Base-by-base conservation (phyloP, 1,140 invertebrate genomes). In the Pseudomyrmex sp. region DNA sequence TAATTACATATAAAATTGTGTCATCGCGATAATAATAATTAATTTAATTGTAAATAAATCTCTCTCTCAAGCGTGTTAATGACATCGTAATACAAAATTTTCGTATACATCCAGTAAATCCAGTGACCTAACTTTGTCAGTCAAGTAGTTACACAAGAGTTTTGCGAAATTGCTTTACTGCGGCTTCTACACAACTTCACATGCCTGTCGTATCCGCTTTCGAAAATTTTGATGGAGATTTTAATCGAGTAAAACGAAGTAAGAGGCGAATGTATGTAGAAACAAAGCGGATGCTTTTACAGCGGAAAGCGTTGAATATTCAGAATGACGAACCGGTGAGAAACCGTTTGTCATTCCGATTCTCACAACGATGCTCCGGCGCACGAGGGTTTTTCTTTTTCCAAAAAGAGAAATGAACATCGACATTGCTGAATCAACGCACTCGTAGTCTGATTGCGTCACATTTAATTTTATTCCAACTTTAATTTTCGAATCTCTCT, bases 301-400 rank as follows among this genome's bases (percentile, higher is more conserved):
- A 46, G 18, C 54, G 35, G 10, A 50, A 15, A 58, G 63, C 50
- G 69, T 23, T 88, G 85, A 88, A 88, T 88, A 88, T 88, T 88
- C 85, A 88, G 84, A 82, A 68, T 80, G 65, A 73, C 76, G 82
- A 88, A 88, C 35, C 35, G 68, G 59, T 56, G 56, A 74, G 65
- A 46, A 46, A 35, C 44, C 48, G 48, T 52, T 62, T 13, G 79
- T 54, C 54, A 59, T 61, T 61, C 68, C 74, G 58, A 58, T 23
- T 54, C 50, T 54, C 20, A 18, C 59, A 50, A 61, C 20, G 23
- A 72, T 72, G 35, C 44, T 26, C 44, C 7, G 5, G 46, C 35
- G 20, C 23, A 26, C 23, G 48, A 50, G 8, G 20, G 13, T 59
- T 59, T 65, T 65, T 46, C n/a, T 35, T 35, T 35, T 35, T 35